phyloP scores from a whole-genome alignment of 1,140 invertebrate species.

The Magallana ariakensis region DNA sequence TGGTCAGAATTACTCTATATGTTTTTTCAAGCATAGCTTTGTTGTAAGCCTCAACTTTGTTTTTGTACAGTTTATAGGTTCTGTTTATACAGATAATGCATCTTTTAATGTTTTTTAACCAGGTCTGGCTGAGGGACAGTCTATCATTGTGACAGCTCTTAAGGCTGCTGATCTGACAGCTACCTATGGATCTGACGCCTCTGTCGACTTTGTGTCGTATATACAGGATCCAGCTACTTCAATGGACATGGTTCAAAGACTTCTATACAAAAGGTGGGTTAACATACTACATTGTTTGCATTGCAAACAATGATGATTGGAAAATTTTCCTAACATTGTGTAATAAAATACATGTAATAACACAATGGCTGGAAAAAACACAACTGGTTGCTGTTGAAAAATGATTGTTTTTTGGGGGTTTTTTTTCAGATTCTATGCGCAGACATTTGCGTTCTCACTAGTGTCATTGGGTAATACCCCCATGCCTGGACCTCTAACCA shows the following conservation, averaged over 20 bases:
- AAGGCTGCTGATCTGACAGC: slow-evolving; percentile 24
- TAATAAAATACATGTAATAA: no score
- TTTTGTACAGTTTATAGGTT: no score
- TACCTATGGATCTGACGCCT: slow-evolving; percentile 56
- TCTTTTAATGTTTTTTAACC: neutral
- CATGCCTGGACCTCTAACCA: slow-evolving; percentile 42
- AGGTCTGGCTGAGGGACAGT: slow-evolving; percentile 53
- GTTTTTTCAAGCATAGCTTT: no score
- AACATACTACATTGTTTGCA: no score
- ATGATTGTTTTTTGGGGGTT: neutral
- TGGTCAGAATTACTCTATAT: neutral
- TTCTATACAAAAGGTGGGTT: slow-evolving; percentile 51
- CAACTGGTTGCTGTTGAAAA: no score
- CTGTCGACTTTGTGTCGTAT: slow-evolving; percentile 50
- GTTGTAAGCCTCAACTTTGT: no score
- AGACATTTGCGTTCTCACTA: slow-evolving; percentile 31
- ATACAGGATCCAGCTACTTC: slow-evolving; percentile 54
- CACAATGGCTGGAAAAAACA: no score
- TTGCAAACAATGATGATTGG: no score
- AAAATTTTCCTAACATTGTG: no score
- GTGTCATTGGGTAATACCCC: slow-evolving; percentile 30
- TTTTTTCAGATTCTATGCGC: slow-evolving; percentile 40
- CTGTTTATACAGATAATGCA: neutral
- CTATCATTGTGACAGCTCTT: slow-evolving; percentile 43
- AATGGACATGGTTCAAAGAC: slow-evolving; percentile 51